A percentile compares a stretch with the other conserved stretches of the same genome.
Conservation (phyloP, 1,140 invertebrate species). For the Procambarus virginalis region DNA sequence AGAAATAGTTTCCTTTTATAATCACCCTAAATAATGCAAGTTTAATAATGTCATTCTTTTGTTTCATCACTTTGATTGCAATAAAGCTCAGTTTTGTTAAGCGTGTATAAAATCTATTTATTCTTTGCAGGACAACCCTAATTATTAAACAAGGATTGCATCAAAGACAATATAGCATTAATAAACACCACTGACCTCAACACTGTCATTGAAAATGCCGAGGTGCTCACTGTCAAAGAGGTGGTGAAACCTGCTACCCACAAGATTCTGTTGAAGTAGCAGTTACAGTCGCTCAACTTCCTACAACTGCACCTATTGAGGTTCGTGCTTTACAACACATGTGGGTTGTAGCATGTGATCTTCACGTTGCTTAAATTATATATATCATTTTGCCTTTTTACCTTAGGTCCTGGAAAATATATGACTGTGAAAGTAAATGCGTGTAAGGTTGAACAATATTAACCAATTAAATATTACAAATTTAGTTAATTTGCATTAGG, state of each 20-base stretch:
- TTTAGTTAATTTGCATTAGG: no score
- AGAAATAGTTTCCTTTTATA: no score
- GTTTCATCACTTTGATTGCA: no score
- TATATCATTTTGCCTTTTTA: no score
- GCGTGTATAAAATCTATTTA: not conserved
- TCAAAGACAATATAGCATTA: slow-evolving; percentile 91
- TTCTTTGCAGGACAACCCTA: slow-evolving; percentile 43
- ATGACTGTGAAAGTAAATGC: no score
- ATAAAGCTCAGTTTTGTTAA: no score
- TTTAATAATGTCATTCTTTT: no score
- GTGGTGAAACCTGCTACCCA: slow-evolving; percentile 72
- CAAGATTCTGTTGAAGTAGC: slow-evolving; percentile 87
- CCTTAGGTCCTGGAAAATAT: no score
- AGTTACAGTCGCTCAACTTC: slow-evolving; percentile 93
- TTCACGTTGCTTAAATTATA: no score
- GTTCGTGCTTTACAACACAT: slow-evolving; percentile 16
- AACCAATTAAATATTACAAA: no score
- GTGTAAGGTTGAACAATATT: no score
- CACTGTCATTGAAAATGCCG: slow-evolving; percentile 91
- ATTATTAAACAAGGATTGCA: slow-evolving; percentile 69
- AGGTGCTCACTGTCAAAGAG: slow-evolving; percentile 82
- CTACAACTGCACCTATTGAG: slow-evolving; percentile 93
- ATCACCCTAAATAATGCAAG: no score
- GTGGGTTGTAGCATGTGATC: not conserved
- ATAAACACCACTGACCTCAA: slow-evolving; percentile 96